These are phyloP conservation scores for Schizotus pectinicornis DNA, from an alignment of 2,888 invertebrate species.

Conservation along the genomic window DNA sequence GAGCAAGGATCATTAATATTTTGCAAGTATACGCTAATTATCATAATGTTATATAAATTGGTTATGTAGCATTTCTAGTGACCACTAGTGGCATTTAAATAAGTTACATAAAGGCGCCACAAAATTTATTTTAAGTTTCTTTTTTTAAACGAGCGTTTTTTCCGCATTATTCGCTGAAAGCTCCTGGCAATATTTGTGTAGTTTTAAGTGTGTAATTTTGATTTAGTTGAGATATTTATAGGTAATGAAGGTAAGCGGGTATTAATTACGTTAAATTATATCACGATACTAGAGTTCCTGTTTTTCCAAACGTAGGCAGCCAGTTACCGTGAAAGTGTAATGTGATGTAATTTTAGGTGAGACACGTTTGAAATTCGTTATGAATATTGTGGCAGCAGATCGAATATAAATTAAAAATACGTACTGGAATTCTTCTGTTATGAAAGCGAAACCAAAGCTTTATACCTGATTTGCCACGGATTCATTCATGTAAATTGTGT, in stretches of 20 bases:
- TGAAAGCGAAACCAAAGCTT: conserved; percentile 8
- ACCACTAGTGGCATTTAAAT: no score
- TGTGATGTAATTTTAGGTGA: not conserved
- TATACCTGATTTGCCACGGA: conserved; percentile 3
- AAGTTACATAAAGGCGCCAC: no score
- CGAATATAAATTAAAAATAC: not conserved
- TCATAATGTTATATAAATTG: conserved; percentile 21
- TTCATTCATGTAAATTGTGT: not conserved
- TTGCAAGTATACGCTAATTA: not conserved
- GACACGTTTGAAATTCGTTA: not conserved
- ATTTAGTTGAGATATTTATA: no score
- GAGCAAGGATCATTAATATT: no score
- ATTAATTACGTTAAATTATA: no score
- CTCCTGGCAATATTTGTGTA: no score
- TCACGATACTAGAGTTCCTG: not conserved
- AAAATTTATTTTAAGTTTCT: no score
- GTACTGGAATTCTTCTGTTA: no score
- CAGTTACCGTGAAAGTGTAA: conserved; percentile 2
- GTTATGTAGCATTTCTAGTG: not conserved
- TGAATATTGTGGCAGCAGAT: conserved; percentile 7
- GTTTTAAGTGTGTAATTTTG: no score
- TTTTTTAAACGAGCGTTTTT: no score
- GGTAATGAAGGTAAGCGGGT: no score
- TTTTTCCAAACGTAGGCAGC: not conserved
- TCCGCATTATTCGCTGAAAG: no score